Evolutionary conservation across 2,797 vertebrate species (phyloP), one percentile per base, ranked within the genome.

Genomic region (Oreochromis mossambicus): DNA sequence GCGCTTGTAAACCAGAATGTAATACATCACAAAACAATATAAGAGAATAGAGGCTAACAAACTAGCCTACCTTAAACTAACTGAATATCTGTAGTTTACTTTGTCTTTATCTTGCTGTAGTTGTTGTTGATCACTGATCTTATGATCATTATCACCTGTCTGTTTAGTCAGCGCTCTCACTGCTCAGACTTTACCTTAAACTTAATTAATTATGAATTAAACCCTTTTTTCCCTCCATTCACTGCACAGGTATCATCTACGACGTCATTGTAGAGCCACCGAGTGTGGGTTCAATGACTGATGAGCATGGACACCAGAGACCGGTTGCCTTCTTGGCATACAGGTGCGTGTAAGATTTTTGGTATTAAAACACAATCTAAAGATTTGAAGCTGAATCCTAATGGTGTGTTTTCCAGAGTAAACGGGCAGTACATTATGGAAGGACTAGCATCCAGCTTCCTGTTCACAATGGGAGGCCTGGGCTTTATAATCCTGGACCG

Each of bases 351-450:
- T 21, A 10, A 21, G 24, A 7, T 5, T 7, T 14, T 6, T 11
- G 41, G 5, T 43, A 54, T 70, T 63, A 21, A 19, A 36, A 50
- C 5, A 29, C 10, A 1, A 7, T 32, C 41, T 73, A 29, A 73
- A 3, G 24, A 58, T 6, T 0, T 11, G 15, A 6, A 50, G 14
- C n/a, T 84, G 26, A 85, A 66, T 7, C 8, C 19, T 11, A 3
- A 2, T 8, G 1, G 1, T 85, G 52, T 91, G 19, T 81, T 79
- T 76, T 84, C 15, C 89, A 99, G 98, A 92, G 98, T 99, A 81
- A 99, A 99, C 55, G 98, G 98, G 7, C 99, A 99, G 61, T 99
- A 99, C 92, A 99, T 99, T 68, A 99, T 99, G 98, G 99, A 99
- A 94, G 98, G 98, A 24, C 96, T 99, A 1, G 98, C 99, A 5